Conservation (phyloP, 2,113 vertebrate species). For the Semicossyphus pulcher region DNA sequence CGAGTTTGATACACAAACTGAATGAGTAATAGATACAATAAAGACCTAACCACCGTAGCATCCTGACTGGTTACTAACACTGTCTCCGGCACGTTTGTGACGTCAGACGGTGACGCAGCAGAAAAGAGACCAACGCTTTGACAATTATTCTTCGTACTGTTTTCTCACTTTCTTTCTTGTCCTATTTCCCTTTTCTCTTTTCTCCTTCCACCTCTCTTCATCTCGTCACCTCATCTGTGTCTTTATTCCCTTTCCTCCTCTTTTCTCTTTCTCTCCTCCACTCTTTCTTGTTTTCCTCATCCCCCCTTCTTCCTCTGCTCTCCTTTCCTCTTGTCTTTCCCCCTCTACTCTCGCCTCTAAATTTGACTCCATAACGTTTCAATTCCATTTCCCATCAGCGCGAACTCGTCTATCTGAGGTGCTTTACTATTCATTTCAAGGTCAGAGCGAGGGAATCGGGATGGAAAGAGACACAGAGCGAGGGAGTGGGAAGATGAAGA, state of each 20-base stretch:
- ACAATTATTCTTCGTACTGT: no score
- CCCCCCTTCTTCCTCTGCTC: no score
- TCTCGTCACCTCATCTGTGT: no score
- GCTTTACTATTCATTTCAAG: slow-evolving; percentile 34
- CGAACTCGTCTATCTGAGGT: slow-evolving; percentile 1
- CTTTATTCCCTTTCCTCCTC: not conserved
- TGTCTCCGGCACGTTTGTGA: no score
- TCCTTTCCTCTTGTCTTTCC: not conserved
- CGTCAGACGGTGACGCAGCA: no score
- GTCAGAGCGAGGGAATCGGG: slow-evolving; percentile 28
- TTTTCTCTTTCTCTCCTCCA: not conserved
- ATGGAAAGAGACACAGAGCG: not conserved
- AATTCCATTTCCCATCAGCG: slow-evolving; percentile 47
- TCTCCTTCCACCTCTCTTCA: not conserved
- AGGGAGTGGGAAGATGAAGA: slow-evolving; percentile 8
- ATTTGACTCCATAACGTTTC: slow-evolving; percentile 46
- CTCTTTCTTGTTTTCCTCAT: not conserved
- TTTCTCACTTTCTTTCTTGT: not conserved
- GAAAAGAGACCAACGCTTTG: no score
- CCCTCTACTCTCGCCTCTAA: not conserved
- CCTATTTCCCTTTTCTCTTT: not conserved
- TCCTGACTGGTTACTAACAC: no score
- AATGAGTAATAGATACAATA: no score
- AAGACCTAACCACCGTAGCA: no score
- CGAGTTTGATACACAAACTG: no score